These are phyloP conservation scores for Labeo catla DNA, from an alignment of 2,113 vertebrate species.

Conservation along the genomic window DNA sequence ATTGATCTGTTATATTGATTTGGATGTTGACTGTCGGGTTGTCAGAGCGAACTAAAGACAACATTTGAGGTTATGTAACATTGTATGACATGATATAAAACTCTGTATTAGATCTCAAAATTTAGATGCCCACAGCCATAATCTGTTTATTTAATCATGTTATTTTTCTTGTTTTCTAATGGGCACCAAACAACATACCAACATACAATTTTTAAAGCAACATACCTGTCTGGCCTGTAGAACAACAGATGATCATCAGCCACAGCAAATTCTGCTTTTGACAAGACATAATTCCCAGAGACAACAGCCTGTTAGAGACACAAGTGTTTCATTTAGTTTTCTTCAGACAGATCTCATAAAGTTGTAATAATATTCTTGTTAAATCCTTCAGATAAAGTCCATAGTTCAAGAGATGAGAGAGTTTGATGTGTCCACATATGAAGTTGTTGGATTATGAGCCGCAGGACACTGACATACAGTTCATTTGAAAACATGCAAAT, in stretches of 20 bases:
- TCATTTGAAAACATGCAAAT: too few species aligned
- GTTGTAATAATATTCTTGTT: too few species aligned
- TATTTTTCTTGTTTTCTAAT: background rate
- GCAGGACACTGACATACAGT: too few species aligned
- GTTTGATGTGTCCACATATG: too few species aligned
- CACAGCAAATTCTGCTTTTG: background rate
- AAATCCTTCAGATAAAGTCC: background rate
- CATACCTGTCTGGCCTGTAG: background rate
- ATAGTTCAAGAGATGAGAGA: background rate
- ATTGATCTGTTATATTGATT: accelerated
- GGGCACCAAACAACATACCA: background rate
- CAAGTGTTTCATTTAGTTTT: background rate
- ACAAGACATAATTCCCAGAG: background rate
- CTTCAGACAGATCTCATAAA: background rate
- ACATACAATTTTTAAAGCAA: background rate
- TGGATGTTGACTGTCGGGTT: background rate
- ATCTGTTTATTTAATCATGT: background rate
- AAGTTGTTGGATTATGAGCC: too few species aligned
- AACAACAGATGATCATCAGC: background rate
- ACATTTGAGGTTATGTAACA: background rate
- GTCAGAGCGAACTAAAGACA: background rate
- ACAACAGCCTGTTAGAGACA: too few species aligned
- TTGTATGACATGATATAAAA: background rate
- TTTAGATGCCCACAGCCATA: background rate
- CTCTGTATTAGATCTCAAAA: background rate